Percentiles rank a stretch among this genome's conserved stretches.
These are phyloP conservation scores for Dione vanillae DNA, from an alignment of 2,888 invertebrate species.

Conservation along the genomic window DNA sequence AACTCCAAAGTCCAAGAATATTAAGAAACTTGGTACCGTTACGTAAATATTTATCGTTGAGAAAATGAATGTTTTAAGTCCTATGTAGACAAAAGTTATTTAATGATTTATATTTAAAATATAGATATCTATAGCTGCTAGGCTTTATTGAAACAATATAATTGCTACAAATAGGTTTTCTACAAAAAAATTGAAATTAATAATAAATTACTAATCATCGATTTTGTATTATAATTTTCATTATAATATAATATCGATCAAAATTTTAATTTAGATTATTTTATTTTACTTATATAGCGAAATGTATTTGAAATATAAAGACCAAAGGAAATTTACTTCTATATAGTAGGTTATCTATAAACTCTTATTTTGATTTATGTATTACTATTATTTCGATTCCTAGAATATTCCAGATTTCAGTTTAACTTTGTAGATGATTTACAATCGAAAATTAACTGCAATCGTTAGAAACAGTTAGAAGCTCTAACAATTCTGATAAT, in stretches of 20 bases:
- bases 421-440: neutral
- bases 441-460: neutral
- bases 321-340: too few relatives aligned
- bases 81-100: neutral
- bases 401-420: neutral
- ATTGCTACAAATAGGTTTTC: too few relatives aligned
- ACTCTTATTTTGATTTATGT: neutral
- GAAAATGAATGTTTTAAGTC: neutral
- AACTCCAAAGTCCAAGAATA: constrained; percentile 4
- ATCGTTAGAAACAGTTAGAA: constrained; percentile 2
- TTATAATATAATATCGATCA: too few relatives aligned
- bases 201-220: too few relatives aligned
- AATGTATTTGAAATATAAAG: too few relatives aligned
- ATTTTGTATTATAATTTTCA: too few relatives aligned
- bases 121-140: neutral
- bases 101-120: constrained; percentile 1
- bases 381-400: neutral
- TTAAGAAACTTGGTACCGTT: constrained; percentile 7
- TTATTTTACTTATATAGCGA: too few relatives aligned
- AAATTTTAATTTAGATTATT: too few relatives aligned
- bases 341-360: too few relatives aligned
- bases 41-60: neutral
- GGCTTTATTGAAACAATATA: too few relatives aligned
- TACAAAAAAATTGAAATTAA: too few relatives aligned
- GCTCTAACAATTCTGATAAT: neutral